Evolutionary conservation across 2,888 invertebrate genomes (phyloP), one percentile per base, ranked within the genome.

Genomic region (Rhamphomyia laevipes): DNA sequence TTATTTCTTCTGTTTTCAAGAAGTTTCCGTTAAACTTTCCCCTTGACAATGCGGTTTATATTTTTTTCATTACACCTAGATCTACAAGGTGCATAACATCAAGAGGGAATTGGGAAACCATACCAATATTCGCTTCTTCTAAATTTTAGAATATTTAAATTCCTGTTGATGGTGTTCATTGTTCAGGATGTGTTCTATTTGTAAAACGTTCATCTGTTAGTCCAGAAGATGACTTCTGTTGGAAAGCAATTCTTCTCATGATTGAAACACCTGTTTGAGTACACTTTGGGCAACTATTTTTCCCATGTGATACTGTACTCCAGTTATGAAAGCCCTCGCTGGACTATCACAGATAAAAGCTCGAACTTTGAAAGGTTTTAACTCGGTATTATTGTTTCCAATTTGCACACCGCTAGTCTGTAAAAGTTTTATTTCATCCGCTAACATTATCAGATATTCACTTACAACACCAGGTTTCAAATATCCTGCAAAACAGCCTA

Each of bases 261-360:
- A n/a, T 9, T 3, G 2, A 37, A 15, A n/a, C 5, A 12, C 37
- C 37, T 23, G 31, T 18, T 31, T 47, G 49, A 17, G n/a, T 42
- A 46, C 51, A 53, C 42, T 51, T 53, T 15, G 53, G 21, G 31
- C 51, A 51, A 46, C 51, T 47, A 31, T 46, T 49, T 49, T 49
- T 17, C 51, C 50, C 44, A 37, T 51, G 27, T 52, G 41, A 7
- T 41, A 45, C 18, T 48, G 27, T 5, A 48, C 45, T 27, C 49
- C 41, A 23, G 48, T 43, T 10, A 51, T 43, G 49, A 49, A 47
- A 21, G 53, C 45, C 13, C 49, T 45, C 16, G 49, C 53, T 47
- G 51, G 50, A 16, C 51, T 42, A 43, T 53, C 53, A 44, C 51
- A 50, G 43, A 40, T 45, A 35, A 50, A 53, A 35, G 49, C 40